phyloP scores from a whole-genome alignment of 2,113 vertebrate genomes.

The Haemorhous mexicanus region DNA sequence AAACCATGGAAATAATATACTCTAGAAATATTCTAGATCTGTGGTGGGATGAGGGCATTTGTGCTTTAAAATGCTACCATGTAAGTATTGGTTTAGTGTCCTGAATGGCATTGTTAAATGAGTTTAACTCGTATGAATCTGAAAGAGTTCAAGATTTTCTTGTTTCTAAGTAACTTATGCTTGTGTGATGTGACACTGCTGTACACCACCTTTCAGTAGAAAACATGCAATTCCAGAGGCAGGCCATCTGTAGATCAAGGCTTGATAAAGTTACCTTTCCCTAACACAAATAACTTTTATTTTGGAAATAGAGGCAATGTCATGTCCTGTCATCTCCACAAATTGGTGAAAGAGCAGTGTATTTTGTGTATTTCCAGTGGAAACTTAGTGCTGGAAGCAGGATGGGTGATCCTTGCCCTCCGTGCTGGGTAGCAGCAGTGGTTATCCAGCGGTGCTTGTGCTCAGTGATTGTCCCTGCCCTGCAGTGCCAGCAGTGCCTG shows the following conservation, averaged over 20 bases:
- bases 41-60: neutral
- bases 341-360: neutral
- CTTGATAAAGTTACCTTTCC: neutral
- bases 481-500: neutral
- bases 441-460: too few species aligned
- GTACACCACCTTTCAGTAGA: neutral
- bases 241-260: neutral
- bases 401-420: neutral
- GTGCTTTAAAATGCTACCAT: neutral
- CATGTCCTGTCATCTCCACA: neutral
- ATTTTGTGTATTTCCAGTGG: neutral
- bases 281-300: neutral
- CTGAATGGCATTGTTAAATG: neutral
- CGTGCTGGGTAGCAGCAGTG: neutral
- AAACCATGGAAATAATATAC: neutral
- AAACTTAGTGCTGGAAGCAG: neutral
- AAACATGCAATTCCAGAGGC: neutral
- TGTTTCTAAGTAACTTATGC: neutral
- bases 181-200: neutral
- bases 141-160: neutral
- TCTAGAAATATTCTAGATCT: neutral
- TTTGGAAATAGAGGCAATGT: neutral
- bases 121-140: neutral
- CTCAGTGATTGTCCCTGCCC: neutral
- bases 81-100: neutral